Percentiles rank a stretch among this genome's conserved stretches.
Evolutionary conservation across 2,888 invertebrate genomes (phyloP).

Genomic region (Scotopteryx bipunctaria): DNA sequence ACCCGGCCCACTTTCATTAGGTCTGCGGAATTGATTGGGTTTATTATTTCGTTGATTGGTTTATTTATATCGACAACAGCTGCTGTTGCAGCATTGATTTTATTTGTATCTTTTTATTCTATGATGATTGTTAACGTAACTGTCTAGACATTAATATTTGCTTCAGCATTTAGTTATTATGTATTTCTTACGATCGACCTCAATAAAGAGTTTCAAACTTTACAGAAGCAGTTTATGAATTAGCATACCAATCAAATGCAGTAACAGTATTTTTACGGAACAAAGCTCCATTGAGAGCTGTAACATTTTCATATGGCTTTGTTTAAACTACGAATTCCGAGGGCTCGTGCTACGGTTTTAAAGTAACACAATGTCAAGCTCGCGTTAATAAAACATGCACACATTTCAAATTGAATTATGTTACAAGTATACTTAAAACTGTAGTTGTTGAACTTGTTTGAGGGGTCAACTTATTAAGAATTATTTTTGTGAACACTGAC

Average conservation of each 20-base stretch:
- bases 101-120: constrained; percentile 1
- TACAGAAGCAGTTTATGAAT: constrained; percentile 33
- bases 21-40: constrained; percentile 59
- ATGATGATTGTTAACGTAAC: too few relatives aligned
- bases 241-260: constrained; percentile 45
- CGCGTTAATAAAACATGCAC: constrained; percentile 49
- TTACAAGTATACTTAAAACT: constrained; percentile 14
- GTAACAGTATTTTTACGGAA: constrained; percentile 34
- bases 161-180: too few relatives aligned
- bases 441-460: constrained; percentile 46
- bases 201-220: not conserved
- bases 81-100: constrained; percentile 30
- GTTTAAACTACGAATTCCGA: constrained; percentile 64
- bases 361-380: constrained; percentile 45
- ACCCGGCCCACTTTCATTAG: constrained; percentile 45
- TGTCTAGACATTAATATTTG: too few relatives aligned
- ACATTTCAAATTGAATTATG: constrained; percentile 42
- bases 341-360: constrained; percentile 47
- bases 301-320: constrained; percentile 47
- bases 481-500: constrained; percentile 41
- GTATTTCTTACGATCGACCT: not conserved
- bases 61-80: constrained; percentile 30
- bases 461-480: constrained; percentile 42
- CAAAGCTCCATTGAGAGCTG: constrained; percentile 42
- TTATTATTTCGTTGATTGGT: constrained; percentile 56